phyloP scores from a whole-genome alignment of 1,140 invertebrate species.

The Goniozus legneri region DNA sequence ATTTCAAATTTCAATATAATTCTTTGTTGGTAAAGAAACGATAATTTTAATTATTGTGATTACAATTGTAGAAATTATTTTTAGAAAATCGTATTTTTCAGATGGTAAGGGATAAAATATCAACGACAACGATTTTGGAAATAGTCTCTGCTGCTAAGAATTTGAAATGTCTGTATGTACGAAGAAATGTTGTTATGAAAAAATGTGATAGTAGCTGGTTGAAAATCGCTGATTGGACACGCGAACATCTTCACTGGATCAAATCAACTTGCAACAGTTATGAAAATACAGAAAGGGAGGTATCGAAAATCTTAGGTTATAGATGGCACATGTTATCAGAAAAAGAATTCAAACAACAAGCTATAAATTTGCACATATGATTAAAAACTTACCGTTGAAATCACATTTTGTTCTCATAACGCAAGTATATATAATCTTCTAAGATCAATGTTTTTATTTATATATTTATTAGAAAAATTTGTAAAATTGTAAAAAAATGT shows the following conservation, averaged over 20 bases:
- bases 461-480: no score
- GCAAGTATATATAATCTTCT: no score
- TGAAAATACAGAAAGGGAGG: slow-evolving; percentile 63
- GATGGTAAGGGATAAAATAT: slow-evolving; percentile 76
- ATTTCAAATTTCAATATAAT: neutral
- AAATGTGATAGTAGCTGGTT: slow-evolving; percentile 65
- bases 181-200: slow-evolving; percentile 70
- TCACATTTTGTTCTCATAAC: no score
- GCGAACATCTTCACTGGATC: slow-evolving; percentile 68
- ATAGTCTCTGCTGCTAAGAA: slow-evolving; percentile 65
- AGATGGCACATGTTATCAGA: slow-evolving; percentile 73
- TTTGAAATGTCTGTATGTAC: slow-evolving; percentile 64
- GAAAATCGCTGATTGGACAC: slow-evolving; percentile 62
- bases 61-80: slow-evolving; percentile 10
- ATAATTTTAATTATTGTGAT: neutral
- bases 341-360: slow-evolving; percentile 62
- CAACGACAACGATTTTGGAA: slow-evolving; percentile 75
- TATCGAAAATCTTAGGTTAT: slow-evolving; percentile 66
- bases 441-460: no score
- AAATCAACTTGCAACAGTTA: slow-evolving; percentile 61
- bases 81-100: slow-evolving; percentile 31
- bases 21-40: neutral
- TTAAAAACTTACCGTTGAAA: no score
- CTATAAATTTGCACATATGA: slow-evolving; percentile 35
- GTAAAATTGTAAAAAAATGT: no score